Percentiles rank a stretch among this genome's conserved stretches.
Evolutionary conservation across 2,888 invertebrate species (phyloP).

Genomic region (Trisateles emortualis): DNA sequence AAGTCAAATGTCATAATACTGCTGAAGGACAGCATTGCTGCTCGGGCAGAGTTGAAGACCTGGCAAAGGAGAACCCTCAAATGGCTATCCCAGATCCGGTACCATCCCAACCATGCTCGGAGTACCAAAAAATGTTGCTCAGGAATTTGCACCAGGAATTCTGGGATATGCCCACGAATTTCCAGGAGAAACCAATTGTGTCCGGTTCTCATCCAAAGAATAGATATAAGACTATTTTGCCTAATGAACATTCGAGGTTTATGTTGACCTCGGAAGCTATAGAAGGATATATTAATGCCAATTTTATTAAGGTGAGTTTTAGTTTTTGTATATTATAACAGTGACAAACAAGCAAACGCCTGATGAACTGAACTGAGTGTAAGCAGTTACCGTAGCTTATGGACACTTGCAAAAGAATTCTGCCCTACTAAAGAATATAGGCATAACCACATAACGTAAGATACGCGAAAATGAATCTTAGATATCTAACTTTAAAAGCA

Average conservation of each 20-base stretch:
- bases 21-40: conserved; percentile 72
- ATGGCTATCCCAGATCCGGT: conserved; percentile 72
- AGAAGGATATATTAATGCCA: conserved; percentile 96
- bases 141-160: conserved; percentile 93
- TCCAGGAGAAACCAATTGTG: conserved; percentile 95
- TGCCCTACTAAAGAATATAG: no score
- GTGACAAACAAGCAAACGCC: no score
- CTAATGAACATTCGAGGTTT: conserved; percentile 95
- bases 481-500: no score
- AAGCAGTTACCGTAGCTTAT: no score
- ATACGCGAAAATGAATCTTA: no score
- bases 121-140: conserved; percentile 88
- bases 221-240: conserved; percentile 95
- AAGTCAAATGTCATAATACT: conserved; percentile 71
- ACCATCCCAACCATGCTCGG: conserved; percentile 81
- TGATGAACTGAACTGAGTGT: no score
- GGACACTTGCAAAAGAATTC: no score
- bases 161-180: conserved; percentile 97
- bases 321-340: neutral
- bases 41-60: conserved; percentile 65
- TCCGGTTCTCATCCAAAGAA: conserved; percentile 96
- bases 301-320: conserved; percentile 93
- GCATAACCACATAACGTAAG: no score
- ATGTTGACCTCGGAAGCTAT: conserved; percentile 86
- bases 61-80: conserved; percentile 71